Evolutionary conservation across 2,113 vertebrate genomes (phyloP).

Genomic region (Calcarius ornatus): DNA sequence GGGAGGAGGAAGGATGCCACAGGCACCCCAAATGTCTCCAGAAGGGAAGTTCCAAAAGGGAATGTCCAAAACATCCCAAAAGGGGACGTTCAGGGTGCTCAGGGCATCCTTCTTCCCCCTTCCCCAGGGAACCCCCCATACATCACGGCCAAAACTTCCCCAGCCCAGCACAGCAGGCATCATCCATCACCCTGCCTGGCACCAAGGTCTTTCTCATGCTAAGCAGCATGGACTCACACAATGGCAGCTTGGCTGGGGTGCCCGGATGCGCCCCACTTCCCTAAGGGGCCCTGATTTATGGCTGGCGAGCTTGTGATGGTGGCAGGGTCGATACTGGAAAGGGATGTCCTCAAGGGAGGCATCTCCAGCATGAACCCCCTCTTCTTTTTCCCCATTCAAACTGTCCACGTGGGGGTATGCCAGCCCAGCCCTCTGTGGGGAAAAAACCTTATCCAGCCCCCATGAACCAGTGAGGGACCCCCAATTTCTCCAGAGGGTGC

Average conservation of each 20-base stretch:
- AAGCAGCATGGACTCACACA: slow-evolving; percentile 46
- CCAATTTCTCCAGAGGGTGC: not conserved
- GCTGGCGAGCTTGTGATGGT: not conserved
- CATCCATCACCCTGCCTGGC: slow-evolving; percentile 51
- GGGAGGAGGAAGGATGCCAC: not conserved
- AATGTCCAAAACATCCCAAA: not conserved
- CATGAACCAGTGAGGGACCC: not conserved
- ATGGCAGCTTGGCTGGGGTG: slow-evolving; percentile 54
- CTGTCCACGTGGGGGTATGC: not conserved
- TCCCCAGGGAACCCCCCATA: not conserved
- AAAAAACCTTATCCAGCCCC: not conserved
- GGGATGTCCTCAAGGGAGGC: not conserved
- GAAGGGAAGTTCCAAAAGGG: not conserved
- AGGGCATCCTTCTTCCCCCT: not conserved
- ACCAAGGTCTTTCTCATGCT: slow-evolving; percentile 64
- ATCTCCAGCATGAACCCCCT: not conserved
- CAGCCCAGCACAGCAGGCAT: not conserved
- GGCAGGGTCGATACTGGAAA: not conserved
- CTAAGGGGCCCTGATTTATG: slow-evolving; percentile 53
- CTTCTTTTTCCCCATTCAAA: not conserved
- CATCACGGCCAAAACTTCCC: not conserved
- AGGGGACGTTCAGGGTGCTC: fast-evolving
- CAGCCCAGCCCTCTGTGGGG: not conserved
- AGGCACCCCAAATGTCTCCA: not conserved
- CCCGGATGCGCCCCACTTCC: slow-evolving; percentile 58